A percentile compares a stretch with the other conserved stretches of the same genome.
These are phyloP conservation scores for Meteorus colon DNA, from an alignment of 2,888 invertebrate genomes.

Conservation along the genomic window DNA sequence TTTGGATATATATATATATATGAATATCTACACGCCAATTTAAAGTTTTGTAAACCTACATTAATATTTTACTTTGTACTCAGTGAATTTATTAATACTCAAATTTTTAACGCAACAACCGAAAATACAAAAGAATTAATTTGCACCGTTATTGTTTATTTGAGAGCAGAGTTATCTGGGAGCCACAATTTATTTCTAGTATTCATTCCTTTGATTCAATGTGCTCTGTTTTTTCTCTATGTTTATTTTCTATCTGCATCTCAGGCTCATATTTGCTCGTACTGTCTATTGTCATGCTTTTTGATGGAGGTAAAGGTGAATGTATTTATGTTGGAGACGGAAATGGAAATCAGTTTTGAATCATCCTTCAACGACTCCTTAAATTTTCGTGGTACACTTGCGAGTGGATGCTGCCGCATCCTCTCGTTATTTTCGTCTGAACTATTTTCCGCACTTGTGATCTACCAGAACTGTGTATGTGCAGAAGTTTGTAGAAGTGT, in stretches of 20 bases:
- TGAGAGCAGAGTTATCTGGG: neutral
- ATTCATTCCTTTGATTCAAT: neutral
- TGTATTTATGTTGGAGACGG: neutral
- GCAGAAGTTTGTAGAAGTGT: too few relatives aligned
- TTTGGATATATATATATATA: too few relatives aligned
- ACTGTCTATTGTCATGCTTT: too few relatives aligned
- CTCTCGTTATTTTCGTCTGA: neutral
- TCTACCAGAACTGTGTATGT: too few relatives aligned
- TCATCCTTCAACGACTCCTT: neutral
- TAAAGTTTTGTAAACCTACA: constrained; percentile 15
- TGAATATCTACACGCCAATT: neutral
- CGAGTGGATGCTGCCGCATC: neutral
- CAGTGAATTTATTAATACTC: neutral
- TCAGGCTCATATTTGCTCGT: neutral
- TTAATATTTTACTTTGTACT: constrained; percentile 12
- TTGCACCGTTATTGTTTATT: neutral
- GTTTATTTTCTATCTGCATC: constrained; percentile 1
- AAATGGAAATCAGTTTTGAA: neutral
- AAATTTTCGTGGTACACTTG: neutral
- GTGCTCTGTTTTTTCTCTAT: neutral
- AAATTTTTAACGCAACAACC: neutral
- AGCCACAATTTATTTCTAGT: neutral
- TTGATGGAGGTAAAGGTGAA: neutral
- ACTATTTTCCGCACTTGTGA: neutral
- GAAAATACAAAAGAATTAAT: neutral